These are phyloP conservation scores for Andrena marginata DNA, from an alignment of 2,888 invertebrate genomes.

Conservation along the genomic window DNA sequence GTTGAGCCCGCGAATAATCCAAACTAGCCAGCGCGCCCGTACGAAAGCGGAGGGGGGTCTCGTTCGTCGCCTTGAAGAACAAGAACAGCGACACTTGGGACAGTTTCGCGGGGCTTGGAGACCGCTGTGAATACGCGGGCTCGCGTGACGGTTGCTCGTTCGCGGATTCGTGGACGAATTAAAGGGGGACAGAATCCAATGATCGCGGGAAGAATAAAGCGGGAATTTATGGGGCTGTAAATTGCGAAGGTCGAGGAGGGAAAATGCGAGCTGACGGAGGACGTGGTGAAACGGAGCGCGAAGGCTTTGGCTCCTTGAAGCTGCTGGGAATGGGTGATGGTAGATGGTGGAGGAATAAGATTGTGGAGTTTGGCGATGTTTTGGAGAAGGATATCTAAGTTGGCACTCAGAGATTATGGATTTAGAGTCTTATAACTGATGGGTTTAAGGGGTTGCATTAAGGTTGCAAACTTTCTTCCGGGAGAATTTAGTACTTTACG, in stretches of 20 bases:
- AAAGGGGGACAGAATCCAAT: not conserved
- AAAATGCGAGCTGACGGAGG: not conserved
- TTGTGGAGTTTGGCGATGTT: too few relatives aligned
- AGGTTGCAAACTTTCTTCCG: too few relatives aligned
- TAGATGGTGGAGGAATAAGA: not conserved
- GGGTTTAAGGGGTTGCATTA: too few relatives aligned
- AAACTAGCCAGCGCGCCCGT: conserved; percentile 18
- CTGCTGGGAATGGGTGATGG: not conserved
- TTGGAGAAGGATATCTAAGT: too few relatives aligned
- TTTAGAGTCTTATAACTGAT: too few relatives aligned
- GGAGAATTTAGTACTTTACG: too few relatives aligned
- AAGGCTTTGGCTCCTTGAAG: not conserved
- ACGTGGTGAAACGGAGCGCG: not conserved
- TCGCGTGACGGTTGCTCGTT: not conserved
- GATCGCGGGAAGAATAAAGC: not conserved
- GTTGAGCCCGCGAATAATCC: conserved; percentile 45
- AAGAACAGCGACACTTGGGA: not conserved
- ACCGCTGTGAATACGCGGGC: not conserved
- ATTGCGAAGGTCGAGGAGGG: not conserved
- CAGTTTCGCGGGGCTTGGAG: not conserved
- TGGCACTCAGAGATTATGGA: too few relatives aligned
- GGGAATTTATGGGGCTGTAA: not conserved
- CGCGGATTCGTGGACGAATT: not conserved
- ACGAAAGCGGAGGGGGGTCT: not conserved
- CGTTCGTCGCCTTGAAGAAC: conserved; percentile 4